Base-by-base conservation (phyloP, 2,797 vertebrate species). In the Gallinago stenura region DNA sequence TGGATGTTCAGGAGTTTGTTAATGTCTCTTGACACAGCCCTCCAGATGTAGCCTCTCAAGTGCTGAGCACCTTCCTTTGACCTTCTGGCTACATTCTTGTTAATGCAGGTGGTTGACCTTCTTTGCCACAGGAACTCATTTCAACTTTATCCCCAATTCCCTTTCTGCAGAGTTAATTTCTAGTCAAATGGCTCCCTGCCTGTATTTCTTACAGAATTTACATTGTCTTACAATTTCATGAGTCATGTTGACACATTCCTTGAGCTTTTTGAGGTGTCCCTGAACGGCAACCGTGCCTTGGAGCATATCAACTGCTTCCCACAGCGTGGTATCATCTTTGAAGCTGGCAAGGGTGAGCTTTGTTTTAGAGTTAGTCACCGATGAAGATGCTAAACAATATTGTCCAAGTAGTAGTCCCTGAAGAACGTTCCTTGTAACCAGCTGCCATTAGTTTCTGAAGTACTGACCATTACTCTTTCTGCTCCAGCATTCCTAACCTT, bases 291-390 rank as follows among this genome's bases (percentile, higher is more conserved):
- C 30, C 14, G 43, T 78, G 41, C 12, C 26, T 75, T 71, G 66
- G 24, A 58, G 21, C 9, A 2, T 57, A 45, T 62, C 37, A 35
- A 2, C 62, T 60, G 15, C 24, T 80, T 28, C 61, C 46, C 14
- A 7, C 25, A 18, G 35, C 8, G 26, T 54, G 20, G 51, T 68
- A 39, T 50, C 17, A 37, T 77, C 45, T 35, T 10, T 30, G 39
- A 43, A 76, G 43, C 51, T 78, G 53, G 14, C 0, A 0, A 70
- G 50, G 22, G 35, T 53, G 24, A 1, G 3, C 43, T 21, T 10
- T 65, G 16, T 25, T 58, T 37, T 51, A 26, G n/a, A n/a, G 57
- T 31, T 69, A 57, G 51, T 25, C 41, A 13, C 78, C 45, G 41
- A 22, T 25, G 66, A 39, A 57, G 37, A 61, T 22, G 15, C 43